A percentile compares a stretch with the other conserved stretches of the same genome.
Evolutionary conservation across 2,888 invertebrate species (phyloP).

Genomic region (Drosophila greeni): DNA sequence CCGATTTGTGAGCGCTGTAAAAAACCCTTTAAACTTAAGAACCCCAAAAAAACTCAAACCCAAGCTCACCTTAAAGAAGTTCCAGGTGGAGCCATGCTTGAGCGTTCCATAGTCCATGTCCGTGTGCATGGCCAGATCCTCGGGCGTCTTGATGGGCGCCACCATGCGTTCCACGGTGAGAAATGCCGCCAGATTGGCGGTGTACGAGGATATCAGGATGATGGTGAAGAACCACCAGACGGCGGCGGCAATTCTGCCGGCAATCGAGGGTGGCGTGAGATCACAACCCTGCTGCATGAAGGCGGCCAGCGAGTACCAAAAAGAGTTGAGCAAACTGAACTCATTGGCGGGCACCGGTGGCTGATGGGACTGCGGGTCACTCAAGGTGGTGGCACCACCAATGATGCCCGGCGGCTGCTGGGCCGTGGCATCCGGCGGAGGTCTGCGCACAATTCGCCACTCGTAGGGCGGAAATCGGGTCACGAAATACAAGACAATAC

Average conservation of each 20-base stretch:
- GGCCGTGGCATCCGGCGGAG: slow-evolving; percentile 44
- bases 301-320: slow-evolving; percentile 98
- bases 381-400: slow-evolving; percentile 63
- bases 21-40: not conserved
- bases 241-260: slow-evolving; percentile 92
- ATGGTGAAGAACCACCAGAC: slow-evolving; percentile 99
- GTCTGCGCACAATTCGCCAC: slow-evolving; percentile 87
- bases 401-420: slow-evolving; percentile 76
- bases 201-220: slow-evolving; percentile 98
- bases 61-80: slow-evolving; percentile 84
- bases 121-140: slow-evolving; percentile 93
- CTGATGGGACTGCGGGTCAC: slow-evolving; percentile 41
- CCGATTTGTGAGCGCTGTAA: slow-evolving; percentile 90
- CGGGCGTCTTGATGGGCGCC: slow-evolving; percentile 94
- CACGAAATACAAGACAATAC: slow-evolving; percentile 98
- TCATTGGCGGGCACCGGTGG: slow-evolving; percentile 82
- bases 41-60: not conserved
- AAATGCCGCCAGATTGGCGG: slow-evolving; percentile 98
- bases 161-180: slow-evolving; percentile 97
- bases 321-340: slow-evolving; percentile 95
- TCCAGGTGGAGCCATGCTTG: slow-evolving; percentile 88
- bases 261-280: slow-evolving; percentile 90
- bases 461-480: slow-evolving; percentile 98
- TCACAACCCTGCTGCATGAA: slow-evolving; percentile 99
- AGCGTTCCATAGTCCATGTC: slow-evolving; percentile 95